Evolutionary conservation across 2,888 invertebrate genomes (phyloP), one percentile per base, ranked within the genome.

Genomic region (Balanococcus diminutus): DNA sequence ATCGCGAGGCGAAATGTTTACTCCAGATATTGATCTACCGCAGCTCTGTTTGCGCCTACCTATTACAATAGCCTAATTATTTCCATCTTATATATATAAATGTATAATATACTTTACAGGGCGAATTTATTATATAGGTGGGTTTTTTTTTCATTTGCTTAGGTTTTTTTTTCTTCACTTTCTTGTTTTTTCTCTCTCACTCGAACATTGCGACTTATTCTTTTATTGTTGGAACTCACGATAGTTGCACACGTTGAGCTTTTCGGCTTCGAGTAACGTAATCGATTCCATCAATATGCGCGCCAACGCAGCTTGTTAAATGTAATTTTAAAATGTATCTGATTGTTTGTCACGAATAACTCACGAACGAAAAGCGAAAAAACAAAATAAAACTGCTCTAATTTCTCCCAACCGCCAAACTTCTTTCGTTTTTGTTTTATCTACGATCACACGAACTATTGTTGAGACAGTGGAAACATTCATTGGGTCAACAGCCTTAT

Each of bases 11-110:
- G 51, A 82, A 56, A 46, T 82, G 82, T 82, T 82, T 82, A 82
- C 82, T 82, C 32, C 51, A 31, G 82, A 82, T 82, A 82, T 82
- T 56, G 82, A 82, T 82, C 82, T 82, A 82, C 82, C 51, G 82
- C 51, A 51, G 82, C 32, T 31, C 16, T 31, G 31, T 19, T 22
- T 32, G 56, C 51, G 82, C 56, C 46, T n/a, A n/a, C n/a, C 11
- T 82, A 51, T 51, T 46, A 82, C 82, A 82, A 82, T 82, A 56
- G 56, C 31, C 82, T 82, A 82, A 82, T 82, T 82, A 82, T 51
- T 82, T 56, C 51, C 22, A 51, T 31, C 56, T 82, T 82, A 51
- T 46, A 81, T 25, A 39, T 11, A 31, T 19, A 61, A 51, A 51
- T 51, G 61, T 25, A 25, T 6, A 51, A 19, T 19, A 5, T 11